Percentiles rank a stretch among this genome's conserved stretches.
Evolutionary conservation across 1,140 invertebrate species (phyloP).

Genomic region (Orius laevigatus): DNA sequence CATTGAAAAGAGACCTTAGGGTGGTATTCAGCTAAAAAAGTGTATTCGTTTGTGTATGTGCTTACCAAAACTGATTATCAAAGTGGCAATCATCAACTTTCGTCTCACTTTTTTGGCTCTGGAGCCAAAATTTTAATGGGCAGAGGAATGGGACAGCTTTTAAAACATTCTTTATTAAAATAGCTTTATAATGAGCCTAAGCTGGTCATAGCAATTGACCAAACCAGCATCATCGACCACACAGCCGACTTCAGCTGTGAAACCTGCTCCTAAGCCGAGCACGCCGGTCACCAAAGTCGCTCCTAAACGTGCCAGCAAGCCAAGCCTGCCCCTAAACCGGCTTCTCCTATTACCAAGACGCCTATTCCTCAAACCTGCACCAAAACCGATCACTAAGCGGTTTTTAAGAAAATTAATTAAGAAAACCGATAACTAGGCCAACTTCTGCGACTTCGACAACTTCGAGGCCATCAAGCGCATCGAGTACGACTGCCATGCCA

Average conservation of each 20-base stretch:
- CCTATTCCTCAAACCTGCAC: background rate
- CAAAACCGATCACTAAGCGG: background rate
- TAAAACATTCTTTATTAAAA: too few relatives aligned
- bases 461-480: background rate
- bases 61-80: too few relatives aligned
- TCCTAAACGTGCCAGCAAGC: constrained; percentile 7
- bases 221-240: constrained; percentile 6
- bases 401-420: background rate
- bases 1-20: too few relatives aligned
- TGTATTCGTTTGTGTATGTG: too few relatives aligned
- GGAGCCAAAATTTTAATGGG: too few relatives aligned
- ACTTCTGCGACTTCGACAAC: constrained; percentile 13
- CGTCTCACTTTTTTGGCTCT: too few relatives aligned
- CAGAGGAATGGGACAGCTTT: too few relatives aligned
- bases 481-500: background rate
- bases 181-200: too few relatives aligned
- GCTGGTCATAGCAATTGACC: too few relatives aligned
- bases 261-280: constrained; percentile 1
- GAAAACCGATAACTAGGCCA: constrained; percentile 4
- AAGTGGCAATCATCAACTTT: too few relatives aligned
- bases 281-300: constrained; percentile 9
- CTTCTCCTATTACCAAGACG: background rate
- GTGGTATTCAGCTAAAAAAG: too few relatives aligned
- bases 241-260: background rate
- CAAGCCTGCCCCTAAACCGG: constrained; percentile 11